Evolutionary conservation across 2,797 vertebrate genomes (phyloP).

Genomic region (Falco peregrinus): DNA sequence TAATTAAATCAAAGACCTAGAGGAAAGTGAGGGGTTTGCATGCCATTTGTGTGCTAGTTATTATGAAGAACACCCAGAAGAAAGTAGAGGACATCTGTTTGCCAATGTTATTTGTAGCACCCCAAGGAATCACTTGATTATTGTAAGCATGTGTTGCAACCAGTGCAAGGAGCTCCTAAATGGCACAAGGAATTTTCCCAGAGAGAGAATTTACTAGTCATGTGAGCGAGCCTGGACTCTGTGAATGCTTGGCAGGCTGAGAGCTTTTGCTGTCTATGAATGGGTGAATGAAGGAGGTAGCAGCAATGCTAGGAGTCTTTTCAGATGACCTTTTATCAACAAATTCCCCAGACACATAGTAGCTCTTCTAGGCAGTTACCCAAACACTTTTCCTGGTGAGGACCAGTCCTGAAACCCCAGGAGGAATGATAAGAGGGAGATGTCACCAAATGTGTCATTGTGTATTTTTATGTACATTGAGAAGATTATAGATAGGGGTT

Average conservation of each 20-base stretch:
- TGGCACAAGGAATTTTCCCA: background rate
- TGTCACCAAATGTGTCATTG: fast-evolving
- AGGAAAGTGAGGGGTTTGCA: background rate
- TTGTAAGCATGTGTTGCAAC: background rate
- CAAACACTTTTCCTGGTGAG: background rate
- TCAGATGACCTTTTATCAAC: background rate
- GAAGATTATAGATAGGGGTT: background rate
- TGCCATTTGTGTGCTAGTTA: background rate
- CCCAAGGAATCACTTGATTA: background rate
- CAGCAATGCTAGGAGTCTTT: background rate
- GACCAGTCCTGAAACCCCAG: background rate
- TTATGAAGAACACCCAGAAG: background rate
- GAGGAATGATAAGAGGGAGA: background rate
- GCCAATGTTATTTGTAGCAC: background rate
- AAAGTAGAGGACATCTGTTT: background rate
- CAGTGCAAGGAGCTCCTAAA: background rate
- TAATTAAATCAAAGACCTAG: background rate
- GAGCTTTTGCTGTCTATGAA: background rate
- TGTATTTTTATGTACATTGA: background rate
- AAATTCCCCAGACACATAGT: background rate
- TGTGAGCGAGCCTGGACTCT: fast-evolving
- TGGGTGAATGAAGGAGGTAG: background rate
- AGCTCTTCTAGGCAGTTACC: background rate
- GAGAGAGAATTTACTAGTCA: background rate
- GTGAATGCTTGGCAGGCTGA: fast-evolving